Conservation (phyloP, 2,113 vertebrate species). For the Peucedramus taeniatus region DNA sequence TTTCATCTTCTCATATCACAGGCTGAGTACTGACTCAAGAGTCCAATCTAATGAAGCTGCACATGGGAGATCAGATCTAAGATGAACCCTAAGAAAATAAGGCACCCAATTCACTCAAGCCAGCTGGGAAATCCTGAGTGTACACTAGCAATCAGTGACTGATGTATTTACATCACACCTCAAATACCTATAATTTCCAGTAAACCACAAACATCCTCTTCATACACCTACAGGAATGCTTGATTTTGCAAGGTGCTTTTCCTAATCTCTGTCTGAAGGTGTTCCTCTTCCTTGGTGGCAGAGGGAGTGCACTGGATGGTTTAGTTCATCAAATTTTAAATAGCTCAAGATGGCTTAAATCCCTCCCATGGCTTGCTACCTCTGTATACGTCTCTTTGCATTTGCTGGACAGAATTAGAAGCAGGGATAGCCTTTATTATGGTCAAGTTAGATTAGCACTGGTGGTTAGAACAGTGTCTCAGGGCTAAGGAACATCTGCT, state of each 20-base stretch:
- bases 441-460: not conserved
- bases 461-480: not conserved
- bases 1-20: not conserved
- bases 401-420: not conserved
- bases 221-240: not conserved
- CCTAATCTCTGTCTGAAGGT: not conserved
- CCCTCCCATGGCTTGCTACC: not conserved
- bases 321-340: not conserved
- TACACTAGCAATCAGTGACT: not conserved
- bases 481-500: constrained; percentile 14
- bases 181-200: not conserved
- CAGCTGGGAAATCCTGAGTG: not conserved
- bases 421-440: not conserved
- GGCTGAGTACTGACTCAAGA: not conserved
- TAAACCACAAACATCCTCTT: not conserved
- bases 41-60: not conserved
- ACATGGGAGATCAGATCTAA: not conserved
- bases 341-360: not conserved
- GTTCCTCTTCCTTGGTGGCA: not conserved
- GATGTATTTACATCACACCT: not conserved
- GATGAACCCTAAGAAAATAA: not conserved
- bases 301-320: not conserved
- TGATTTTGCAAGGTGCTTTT: not conserved
- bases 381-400: not conserved
- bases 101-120: not conserved